Conservation (phyloP, 2,888 invertebrate genomes). For the Orgyia antiqua region DNA sequence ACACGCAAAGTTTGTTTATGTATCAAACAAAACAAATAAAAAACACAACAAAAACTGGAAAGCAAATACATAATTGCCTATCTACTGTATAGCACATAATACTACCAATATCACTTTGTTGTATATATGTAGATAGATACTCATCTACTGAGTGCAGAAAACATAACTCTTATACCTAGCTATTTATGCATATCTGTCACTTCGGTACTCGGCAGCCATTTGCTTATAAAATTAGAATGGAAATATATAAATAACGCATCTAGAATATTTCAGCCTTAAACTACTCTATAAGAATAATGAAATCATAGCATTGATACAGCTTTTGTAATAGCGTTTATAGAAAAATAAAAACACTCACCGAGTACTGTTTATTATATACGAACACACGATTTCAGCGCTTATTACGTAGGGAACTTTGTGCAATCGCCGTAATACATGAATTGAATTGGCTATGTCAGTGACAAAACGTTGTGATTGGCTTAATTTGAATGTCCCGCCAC, state of each 20-base stretch:
- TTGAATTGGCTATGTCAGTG: conserved; percentile 53
- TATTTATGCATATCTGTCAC: conserved; percentile 58
- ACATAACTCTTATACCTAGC: too few relatives aligned
- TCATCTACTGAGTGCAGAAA: too few relatives aligned
- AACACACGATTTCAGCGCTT: conserved; percentile 77
- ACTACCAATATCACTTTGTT: too few relatives aligned
- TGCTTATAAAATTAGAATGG: conserved; percentile 75
- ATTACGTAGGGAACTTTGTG: conserved; percentile 74
- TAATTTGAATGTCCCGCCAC: conserved; percentile 64
- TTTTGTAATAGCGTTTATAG: conserved; percentile 22
- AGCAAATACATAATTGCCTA: too few relatives aligned
- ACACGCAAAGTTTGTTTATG: too few relatives aligned
- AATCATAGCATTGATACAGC: conserved; percentile 15
- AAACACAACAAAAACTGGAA: too few relatives aligned
- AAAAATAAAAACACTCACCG: conserved; percentile 61
- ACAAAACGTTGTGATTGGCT: conserved; percentile 55
- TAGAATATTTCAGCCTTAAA: conserved; percentile 17
- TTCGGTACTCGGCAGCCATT: conserved; percentile 75
- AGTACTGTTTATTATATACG: conserved; percentile 61
- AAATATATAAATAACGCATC: conserved; percentile 55
- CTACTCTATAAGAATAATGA: conserved; percentile 9
- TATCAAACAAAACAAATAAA: too few relatives aligned
- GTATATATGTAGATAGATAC: too few relatives aligned
- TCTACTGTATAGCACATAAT: too few relatives aligned
- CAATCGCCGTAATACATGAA: conserved; percentile 61